Evolutionary conservation across 2,797 vertebrate genomes (phyloP), one percentile per base, ranked within the genome.

Genomic region (Nannoperca obscura): DNA sequence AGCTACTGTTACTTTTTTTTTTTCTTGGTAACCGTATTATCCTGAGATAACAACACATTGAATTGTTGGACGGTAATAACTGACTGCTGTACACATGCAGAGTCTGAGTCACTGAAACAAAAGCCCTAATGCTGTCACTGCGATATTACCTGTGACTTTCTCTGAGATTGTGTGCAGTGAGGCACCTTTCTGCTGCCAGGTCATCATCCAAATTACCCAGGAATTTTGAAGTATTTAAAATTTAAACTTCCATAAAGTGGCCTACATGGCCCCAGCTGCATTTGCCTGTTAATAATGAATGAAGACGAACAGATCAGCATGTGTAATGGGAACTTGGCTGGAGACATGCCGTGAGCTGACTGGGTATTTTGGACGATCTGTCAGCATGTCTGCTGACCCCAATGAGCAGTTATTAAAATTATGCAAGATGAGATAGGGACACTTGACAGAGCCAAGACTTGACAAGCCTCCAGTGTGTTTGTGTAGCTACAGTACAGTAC

Each of bases 211-310:
- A 92, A 95, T 92, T 92, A 91, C 73, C 85, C 72, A 81, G 87
- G 86, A 91, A 91, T 94, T 94, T 93, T 86, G 72, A 90, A 92
- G 91, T 94, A 89, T 93, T 94, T 94, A 94, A 93, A 94, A 88
- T 93, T 95, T 95, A 94, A 95, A 95, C 89, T 91, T 89, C 85
- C 78, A 92, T 95, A 94, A 95, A 95, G 90, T 94, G 90, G 85
- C 89, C 87, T 76, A 94, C 93, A 95, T 91, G 87, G 90, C 91
- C 89, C 87, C 71, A 24, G 81, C 89, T 87, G 91, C 88, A 81
- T 92, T 88, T 74, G 79, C 59, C 72, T 40, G 84, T 95, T 89
- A 95, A 95, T 95, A 95, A 95, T 95, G 80, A 85, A 95, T 94
- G 93, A 94, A 88, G 87, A 87, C 9, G 91, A 93, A 90, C 89